phyloP scores from a whole-genome alignment of 2,888 invertebrate species.

The Entomobrya proxima region DNA sequence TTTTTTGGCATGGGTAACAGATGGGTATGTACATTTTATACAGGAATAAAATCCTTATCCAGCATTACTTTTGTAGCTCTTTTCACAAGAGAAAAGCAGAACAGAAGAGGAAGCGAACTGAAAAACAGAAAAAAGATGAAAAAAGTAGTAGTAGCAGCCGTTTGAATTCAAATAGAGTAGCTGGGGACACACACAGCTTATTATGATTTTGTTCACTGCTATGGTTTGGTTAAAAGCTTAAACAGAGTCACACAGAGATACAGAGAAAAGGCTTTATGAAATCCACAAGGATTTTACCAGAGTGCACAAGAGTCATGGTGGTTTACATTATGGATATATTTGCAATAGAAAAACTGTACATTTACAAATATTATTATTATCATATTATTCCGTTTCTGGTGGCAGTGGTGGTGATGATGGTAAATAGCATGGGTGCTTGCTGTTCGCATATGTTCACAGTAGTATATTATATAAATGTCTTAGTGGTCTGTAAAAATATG shows the following conservation, averaged over 20 bases:
- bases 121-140: slow-evolving; percentile 20
- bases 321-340: slow-evolving; percentile 20
- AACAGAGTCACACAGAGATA: background rate
- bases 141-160: slow-evolving; percentile 5
- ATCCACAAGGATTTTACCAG: slow-evolving; percentile 53
- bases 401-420: slow-evolving; percentile 37
- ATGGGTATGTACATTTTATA: slow-evolving; percentile 25
- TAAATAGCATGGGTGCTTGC: slow-evolving; percentile 37
- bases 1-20: slow-evolving; percentile 53
- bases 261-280: slow-evolving; percentile 44
- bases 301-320: slow-evolving; percentile 29
- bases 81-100: slow-evolving; percentile 16
- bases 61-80: no score
- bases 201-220: slow-evolving; percentile 41
- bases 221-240: slow-evolving; percentile 42
- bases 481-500: no score
- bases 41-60: no score
- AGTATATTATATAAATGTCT: no score
- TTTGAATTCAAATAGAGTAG: slow-evolving; percentile 32
- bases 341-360: slow-evolving; percentile 27
- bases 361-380: slow-evolving; percentile 45
- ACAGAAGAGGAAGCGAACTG: background rate
- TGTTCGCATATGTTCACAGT: background rate
- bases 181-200: slow-evolving; percentile 33
- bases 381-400: slow-evolving; percentile 39